Percentiles rank a stretch among this genome's conserved stretches.
Evolutionary conservation across 2,797 vertebrate species (phyloP).

Genomic region (Acropternis orthonyx): DNA sequence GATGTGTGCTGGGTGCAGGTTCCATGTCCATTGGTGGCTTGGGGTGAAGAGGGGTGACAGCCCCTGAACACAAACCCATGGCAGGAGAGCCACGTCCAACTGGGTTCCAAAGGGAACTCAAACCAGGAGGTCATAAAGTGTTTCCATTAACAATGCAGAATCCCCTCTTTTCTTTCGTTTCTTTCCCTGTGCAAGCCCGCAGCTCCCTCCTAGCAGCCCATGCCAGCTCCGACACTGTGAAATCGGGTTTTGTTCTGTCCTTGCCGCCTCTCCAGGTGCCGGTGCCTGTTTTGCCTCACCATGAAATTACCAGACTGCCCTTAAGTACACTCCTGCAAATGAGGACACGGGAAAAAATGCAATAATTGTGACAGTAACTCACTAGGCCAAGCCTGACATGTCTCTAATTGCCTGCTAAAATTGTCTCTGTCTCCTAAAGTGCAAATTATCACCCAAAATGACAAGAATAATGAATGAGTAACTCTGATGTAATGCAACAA

Average conservation of each 20-base stretch:
- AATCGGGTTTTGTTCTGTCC: neutral
- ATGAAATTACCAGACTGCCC: constrained; percentile 72
- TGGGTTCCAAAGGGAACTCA: neutral
- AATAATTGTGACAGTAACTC: constrained; percentile 85
- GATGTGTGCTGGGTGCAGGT: fast-evolving
- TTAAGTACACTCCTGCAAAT: constrained; percentile 75
- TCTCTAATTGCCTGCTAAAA: constrained; percentile 88
- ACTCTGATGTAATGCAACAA: constrained; percentile 87
- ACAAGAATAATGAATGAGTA: constrained; percentile 88
- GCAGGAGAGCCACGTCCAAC: fast-evolving
- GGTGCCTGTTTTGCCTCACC: constrained; percentile 64
- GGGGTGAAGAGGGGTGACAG: neutral
- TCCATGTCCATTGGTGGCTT: fast-evolving
- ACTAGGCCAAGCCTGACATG: constrained; percentile 83
- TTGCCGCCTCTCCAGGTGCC: neutral
- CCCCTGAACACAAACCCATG: fast-evolving
- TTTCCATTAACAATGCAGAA: fast-evolving
- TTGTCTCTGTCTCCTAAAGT: constrained; percentile 86
- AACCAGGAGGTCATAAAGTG: fast-evolving
- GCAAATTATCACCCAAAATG: constrained; percentile 87
- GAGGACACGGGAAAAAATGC: constrained; percentile 76
- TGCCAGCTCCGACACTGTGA: neutral
- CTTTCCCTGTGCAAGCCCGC: neutral
- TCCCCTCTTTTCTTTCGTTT: fast-evolving
- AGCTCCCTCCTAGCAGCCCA: neutral